Evolutionary conservation across 2,113 vertebrate species (phyloP).

Genomic region (Dromaius novaehollandiae): DNA sequence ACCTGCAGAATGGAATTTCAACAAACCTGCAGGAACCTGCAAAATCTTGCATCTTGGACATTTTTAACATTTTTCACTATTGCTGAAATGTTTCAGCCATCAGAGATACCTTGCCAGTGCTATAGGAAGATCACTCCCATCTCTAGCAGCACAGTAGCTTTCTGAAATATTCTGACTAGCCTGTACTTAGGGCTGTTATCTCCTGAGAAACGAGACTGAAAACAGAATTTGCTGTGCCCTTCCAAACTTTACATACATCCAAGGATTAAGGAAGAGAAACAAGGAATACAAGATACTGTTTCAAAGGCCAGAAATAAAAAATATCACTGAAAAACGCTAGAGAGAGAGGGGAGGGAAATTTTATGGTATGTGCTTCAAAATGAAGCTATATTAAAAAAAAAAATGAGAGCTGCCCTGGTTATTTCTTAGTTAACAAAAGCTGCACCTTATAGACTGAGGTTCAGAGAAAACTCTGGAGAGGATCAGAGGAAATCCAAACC

Average conservation of each 20-base stretch:
- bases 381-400: neutral
- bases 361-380: neutral
- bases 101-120: neutral
- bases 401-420: neutral
- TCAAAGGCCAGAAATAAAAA: neutral
- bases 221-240: neutral
- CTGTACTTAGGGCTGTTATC: neutral
- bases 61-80: neutral
- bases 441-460: neutral
- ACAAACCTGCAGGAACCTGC: neutral
- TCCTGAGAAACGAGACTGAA: neutral
- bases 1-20: neutral
- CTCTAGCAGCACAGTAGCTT: neutral
- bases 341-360: neutral
- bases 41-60: neutral
- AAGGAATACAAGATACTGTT: neutral
- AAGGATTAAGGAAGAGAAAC: neutral
- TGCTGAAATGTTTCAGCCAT: neutral
- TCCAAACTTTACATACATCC: neutral
- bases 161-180: neutral
- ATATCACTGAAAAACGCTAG: neutral
- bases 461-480: neutral
- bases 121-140: neutral
- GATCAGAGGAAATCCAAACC: neutral
- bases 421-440: neutral